A percentile compares a stretch with the other conserved stretches of the same genome.
phyloP scores from a whole-genome alignment of 2,113 vertebrate species.

The Gymnorhina tibicen region DNA sequence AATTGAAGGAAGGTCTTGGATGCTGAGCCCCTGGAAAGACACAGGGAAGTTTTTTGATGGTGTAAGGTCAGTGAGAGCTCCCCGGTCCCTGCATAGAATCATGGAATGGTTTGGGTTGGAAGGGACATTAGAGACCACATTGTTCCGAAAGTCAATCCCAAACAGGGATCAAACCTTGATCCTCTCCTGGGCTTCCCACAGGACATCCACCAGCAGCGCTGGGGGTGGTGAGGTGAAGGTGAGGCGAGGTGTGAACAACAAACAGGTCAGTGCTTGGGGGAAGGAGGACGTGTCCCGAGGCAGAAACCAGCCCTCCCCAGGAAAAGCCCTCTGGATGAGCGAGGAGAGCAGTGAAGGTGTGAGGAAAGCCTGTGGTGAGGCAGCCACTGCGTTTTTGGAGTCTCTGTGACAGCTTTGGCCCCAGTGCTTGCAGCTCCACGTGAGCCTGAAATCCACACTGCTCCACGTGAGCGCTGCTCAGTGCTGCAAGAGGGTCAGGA shows the following conservation, averaged over 20 bases:
- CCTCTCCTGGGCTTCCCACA: neutral
- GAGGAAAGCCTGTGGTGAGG: neutral
- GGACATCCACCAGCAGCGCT: neutral
- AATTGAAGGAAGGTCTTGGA: neutral
- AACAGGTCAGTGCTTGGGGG: neutral
- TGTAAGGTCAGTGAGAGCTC: neutral
- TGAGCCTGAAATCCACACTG: neutral
- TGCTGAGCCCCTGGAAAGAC: neutral
- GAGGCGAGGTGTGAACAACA: fast-evolving
- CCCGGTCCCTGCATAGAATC: neutral
- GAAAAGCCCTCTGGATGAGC: neutral
- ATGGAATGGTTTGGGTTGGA: too few relatives aligned
- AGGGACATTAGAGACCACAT: neutral
- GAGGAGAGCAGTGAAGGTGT: neutral
- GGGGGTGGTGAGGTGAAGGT: neutral
- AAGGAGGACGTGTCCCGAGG: neutral
- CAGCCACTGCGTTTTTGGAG: neutral
- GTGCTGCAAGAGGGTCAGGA: neutral
- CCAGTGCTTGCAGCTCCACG: neutral
- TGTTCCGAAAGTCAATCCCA: neutral
- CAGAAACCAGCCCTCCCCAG: neutral
- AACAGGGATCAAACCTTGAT: neutral
- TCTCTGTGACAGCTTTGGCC: fast-evolving
- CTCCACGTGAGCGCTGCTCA: neutral
- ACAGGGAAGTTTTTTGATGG: neutral